Percentiles rank a stretch among this genome's conserved stretches.
phyloP scores from a whole-genome alignment of 2,113 vertebrate genomes.

The Corythornis vintsioides region DNA sequence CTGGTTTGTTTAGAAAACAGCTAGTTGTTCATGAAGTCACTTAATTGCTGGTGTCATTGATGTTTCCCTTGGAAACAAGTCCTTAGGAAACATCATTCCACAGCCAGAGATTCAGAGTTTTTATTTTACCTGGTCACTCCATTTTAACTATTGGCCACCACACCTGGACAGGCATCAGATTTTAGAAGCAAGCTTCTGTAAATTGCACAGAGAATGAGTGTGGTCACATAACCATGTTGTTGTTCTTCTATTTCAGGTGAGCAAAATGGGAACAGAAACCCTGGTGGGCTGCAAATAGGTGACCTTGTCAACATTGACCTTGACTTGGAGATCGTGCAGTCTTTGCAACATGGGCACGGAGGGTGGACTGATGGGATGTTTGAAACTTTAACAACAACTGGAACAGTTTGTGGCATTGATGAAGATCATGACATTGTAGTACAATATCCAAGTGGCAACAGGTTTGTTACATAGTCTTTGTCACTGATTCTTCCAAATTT shows the following conservation, averaged over 20 bases:
- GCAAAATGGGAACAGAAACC: conserved; percentile 97
- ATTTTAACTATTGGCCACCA: neutral
- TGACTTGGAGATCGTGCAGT: conserved; percentile 98
- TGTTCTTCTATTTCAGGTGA: conserved; percentile 81
- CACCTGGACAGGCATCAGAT: neutral
- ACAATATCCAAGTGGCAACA: conserved; percentile 97
- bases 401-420: conserved; percentile 97
- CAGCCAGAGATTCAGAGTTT: neutral
- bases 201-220: neutral
- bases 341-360: conserved; percentile 97
- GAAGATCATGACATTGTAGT: conserved; percentile 99
- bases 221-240: neutral
- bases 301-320: conserved; percentile 98
- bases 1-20: neutral
- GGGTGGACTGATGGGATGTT: conserved; percentile 99
- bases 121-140: neutral
- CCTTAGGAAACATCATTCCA: neutral
- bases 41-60: neutral
- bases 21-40: neutral
- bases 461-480: conserved; percentile 75
- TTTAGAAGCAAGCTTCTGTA: neutral
- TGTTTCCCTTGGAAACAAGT: neutral
- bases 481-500: neutral
- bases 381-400: conserved; percentile 97
- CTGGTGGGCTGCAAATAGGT: conserved; percentile 94